These are phyloP conservation scores for Aphidius colemani DNA, from an alignment of 2,888 invertebrate species.

Conservation along the genomic window DNA sequence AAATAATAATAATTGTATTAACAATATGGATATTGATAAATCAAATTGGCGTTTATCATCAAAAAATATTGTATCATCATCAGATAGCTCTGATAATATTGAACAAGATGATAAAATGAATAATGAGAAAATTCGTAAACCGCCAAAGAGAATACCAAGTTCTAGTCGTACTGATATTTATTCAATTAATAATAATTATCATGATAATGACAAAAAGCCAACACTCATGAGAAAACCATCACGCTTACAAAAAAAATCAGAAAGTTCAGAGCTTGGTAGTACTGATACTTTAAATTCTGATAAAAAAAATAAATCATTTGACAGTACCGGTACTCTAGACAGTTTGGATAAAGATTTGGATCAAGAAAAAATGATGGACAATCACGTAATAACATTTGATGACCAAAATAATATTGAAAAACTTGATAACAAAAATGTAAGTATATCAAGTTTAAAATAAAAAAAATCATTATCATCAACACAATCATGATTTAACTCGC, in stretches of 20 bases:
- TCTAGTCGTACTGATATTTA: slow-evolving; percentile 45
- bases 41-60: slow-evolving; percentile 36
- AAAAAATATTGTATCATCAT: slow-evolving; percentile 45
- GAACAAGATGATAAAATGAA: slow-evolving; percentile 47
- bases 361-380: slow-evolving; percentile 40
- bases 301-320: slow-evolving; percentile 53
- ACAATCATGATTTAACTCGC: no score
- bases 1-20: slow-evolving; percentile 30
- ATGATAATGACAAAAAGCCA: slow-evolving; percentile 40
- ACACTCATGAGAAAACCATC: slow-evolving; percentile 42
- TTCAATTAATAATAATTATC: slow-evolving; percentile 32
- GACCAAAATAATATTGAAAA: slow-evolving; percentile 43
- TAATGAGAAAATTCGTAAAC: slow-evolving; percentile 37
- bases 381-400: slow-evolving; percentile 25
- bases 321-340: slow-evolving; percentile 56
- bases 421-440: slow-evolving; percentile 48
- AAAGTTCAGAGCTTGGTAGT: slow-evolving; percentile 56
- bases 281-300: slow-evolving; percentile 56
- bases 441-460: slow-evolving; percentile 19
- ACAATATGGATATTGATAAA: slow-evolving; percentile 30
- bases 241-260: slow-evolving; percentile 54
- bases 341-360: slow-evolving; percentile 55
- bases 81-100: slow-evolving; percentile 55
- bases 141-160: slow-evolving; percentile 49
- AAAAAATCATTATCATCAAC: no score